These are phyloP conservation scores for Gracilinanus agilis DNA, from an alignment of 2,113 vertebrate species.

Conservation along the genomic window DNA sequence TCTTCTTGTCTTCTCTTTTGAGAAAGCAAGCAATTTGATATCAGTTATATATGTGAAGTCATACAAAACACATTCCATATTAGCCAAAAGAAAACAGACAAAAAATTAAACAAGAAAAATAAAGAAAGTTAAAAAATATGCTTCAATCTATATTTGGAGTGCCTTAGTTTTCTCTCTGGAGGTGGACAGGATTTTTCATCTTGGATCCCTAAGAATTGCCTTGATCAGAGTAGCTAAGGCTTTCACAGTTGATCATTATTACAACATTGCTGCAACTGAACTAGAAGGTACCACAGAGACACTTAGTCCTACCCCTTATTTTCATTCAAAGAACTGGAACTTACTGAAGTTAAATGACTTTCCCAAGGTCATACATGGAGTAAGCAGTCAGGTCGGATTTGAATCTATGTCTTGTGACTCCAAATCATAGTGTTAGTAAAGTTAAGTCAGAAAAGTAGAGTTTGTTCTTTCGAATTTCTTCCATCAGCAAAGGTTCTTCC, in stretches of 20 bases:
- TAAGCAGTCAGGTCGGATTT: neutral
- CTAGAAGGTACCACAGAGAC: neutral
- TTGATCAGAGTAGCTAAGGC: neutral
- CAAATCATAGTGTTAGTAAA: neutral
- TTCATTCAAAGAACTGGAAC: neutral
- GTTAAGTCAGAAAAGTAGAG: neutral
- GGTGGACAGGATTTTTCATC: neutral
- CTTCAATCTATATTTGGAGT: neutral
- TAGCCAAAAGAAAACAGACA: no score
- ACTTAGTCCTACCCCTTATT: neutral
- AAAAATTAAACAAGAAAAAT: no score
- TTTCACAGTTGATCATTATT: neutral
- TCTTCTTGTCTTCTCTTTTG: no score
- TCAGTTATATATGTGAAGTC: no score
- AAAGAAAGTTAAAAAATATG: neutral
- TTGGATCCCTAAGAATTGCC: neutral
- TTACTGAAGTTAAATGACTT: neutral
- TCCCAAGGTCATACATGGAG: neutral
- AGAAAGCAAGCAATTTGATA: no score
- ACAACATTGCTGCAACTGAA: neutral
- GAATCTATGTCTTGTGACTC: neutral
- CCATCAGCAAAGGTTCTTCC: neutral
- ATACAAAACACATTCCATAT: no score
- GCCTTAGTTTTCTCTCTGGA: neutral
- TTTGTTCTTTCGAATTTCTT: neutral